Percentiles rank a stretch among this genome's conserved stretches.
Evolutionary conservation across 1,140 invertebrate species (phyloP).

Genomic region (Bombus cullumanus): DNA sequence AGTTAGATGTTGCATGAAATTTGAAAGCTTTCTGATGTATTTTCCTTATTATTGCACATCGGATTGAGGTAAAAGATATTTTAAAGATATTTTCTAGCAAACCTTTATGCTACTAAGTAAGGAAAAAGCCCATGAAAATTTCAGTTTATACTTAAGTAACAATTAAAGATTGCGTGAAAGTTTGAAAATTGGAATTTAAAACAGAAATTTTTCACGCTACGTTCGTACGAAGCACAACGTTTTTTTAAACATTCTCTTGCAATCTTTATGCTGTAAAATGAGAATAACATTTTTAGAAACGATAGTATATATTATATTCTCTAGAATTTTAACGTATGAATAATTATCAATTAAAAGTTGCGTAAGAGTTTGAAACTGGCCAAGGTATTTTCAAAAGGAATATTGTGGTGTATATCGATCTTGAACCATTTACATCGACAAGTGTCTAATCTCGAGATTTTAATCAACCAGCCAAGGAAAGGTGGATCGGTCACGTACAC

Average conservation of each 20-base stretch:
- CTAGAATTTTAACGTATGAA: neutral
- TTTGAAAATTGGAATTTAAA: neutral
- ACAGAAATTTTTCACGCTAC: too few relatives aligned
- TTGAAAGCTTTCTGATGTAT: too few relatives aligned
- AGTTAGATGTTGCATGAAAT: too few relatives aligned
- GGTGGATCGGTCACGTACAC: conserved; percentile 17
- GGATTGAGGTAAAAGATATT: too few relatives aligned
- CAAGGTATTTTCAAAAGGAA: neutral
- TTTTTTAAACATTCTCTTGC: neutral
- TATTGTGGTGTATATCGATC: neutral
- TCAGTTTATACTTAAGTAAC: neutral
- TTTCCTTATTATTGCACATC: too few relatives aligned
- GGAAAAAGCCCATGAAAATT: neutral
- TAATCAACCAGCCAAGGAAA: neutral
- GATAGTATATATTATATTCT: neutral
- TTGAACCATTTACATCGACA: neutral
- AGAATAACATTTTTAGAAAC: too few relatives aligned
- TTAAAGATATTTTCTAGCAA: too few relatives aligned
- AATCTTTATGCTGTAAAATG: neutral
- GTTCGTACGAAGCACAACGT: too few relatives aligned
- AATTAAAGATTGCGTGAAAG: neutral
- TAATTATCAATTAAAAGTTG: too few relatives aligned
- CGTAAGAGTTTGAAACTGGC: neutral
- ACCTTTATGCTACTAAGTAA: neutral
- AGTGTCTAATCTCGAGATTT: conserved; percentile 24